These are phyloP conservation scores for Eriosoma lanigerum DNA, from an alignment of 1,140 invertebrate genomes.

Conservation along the genomic window DNA sequence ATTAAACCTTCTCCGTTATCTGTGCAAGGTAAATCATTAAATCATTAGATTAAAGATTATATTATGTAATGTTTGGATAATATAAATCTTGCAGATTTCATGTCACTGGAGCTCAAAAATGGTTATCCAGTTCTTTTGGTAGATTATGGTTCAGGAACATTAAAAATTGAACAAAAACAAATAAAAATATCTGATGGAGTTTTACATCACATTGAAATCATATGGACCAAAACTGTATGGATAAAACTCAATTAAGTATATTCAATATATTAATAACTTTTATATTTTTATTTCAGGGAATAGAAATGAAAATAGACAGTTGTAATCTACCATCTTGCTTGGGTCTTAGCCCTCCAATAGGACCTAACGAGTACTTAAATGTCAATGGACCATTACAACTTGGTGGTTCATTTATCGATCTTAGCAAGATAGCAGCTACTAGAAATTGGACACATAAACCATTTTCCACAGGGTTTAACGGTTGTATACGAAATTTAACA, in stretches of 20 bases:
- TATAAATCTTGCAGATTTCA: conserved; percentile 72
- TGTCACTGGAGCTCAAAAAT: conserved; percentile 83
- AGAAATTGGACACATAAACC: conserved; percentile 68
- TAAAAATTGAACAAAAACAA: conserved; percentile 70
- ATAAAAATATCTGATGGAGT: conserved; percentile 76
- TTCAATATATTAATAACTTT: conserved; percentile 20
- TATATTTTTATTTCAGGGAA: conserved; percentile 58
- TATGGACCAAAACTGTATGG: conserved; percentile 67
- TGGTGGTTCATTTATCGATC: conserved; percentile 73
- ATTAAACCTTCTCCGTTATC: conserved; percentile 52
- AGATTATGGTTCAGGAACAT: conserved; percentile 86
- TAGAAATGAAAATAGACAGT: conserved; percentile 77
- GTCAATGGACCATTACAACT: conserved; percentile 86
- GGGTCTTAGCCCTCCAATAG: conserved; percentile 68
- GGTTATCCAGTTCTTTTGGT: conserved; percentile 82
- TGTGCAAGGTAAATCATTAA: conserved; percentile 62
- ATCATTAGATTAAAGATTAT: neutral
- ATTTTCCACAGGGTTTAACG: conserved; percentile 69
- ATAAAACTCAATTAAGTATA: conserved; percentile 4
- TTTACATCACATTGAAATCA: conserved; percentile 80
- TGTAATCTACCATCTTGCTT: conserved; percentile 73
- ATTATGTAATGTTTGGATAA: neutral
- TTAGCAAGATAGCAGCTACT: conserved; percentile 63
- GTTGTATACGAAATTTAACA: conserved; percentile 84
- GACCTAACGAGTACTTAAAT: conserved; percentile 77